A percentile compares a stretch with the other conserved stretches of the same genome.
These are phyloP conservation scores for Ursus arctos DNA, from an alignment of 2,113 vertebrate genomes.

Conservation along the genomic window DNA sequence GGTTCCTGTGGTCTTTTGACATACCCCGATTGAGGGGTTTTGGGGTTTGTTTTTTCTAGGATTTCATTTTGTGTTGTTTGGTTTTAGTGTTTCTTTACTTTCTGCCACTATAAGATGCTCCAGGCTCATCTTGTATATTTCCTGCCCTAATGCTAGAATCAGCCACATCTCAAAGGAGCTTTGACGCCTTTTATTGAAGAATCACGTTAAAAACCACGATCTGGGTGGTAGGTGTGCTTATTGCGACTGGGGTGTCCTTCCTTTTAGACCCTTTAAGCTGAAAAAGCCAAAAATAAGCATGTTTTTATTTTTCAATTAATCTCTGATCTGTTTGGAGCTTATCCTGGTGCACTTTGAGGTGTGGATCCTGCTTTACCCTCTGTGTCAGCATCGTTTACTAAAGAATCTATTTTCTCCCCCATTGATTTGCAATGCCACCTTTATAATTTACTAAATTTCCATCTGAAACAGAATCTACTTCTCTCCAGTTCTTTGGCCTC, in stretches of 20 bases:
- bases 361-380: neutral
- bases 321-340: neutral
- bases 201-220: neutral
- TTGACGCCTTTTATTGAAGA: neutral
- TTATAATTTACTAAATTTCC: neutral
- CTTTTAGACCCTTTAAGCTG: neutral
- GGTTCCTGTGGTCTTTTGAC: neutral
- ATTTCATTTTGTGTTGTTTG: neutral
- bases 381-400: neutral
- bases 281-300: neutral
- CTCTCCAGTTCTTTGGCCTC: neutral
- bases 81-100: neutral
- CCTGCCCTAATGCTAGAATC: neutral
- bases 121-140: neutral
- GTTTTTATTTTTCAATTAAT: slow-evolving; percentile 21
- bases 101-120: neutral
- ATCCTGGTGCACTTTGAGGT: neutral
- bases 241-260: neutral
- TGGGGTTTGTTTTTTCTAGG: neutral
- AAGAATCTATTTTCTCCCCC: neutral
- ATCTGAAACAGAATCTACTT: neutral
- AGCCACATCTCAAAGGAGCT: neutral
- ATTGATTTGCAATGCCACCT: neutral
- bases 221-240: neutral
- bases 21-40: neutral